Conservation (phyloP, 2,888 invertebrate species). For the Xestia rhomboidea region DNA sequence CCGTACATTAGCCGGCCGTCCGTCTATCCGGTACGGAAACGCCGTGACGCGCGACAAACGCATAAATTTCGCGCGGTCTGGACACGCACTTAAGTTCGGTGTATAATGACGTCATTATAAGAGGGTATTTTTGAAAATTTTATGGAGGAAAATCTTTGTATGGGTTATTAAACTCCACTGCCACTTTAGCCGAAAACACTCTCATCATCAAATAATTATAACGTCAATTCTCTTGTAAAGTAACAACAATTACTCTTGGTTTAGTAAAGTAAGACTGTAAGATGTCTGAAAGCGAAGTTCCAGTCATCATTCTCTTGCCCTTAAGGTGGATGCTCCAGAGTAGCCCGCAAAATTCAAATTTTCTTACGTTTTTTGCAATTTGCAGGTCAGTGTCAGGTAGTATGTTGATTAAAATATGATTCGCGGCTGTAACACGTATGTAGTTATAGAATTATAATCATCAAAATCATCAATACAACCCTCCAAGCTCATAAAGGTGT, state of each 20-base stretch:
- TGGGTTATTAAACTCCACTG: not conserved
- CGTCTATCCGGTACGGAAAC: conserved; percentile 58
- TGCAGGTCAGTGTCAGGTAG: too few species aligned
- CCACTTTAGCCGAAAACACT: not conserved
- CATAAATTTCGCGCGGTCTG: conserved; percentile 60
- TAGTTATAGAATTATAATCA: too few species aligned
- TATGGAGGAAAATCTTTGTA: not conserved
- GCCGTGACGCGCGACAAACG: conserved; percentile 53
- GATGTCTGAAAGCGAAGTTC: not conserved
- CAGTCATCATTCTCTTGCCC: too few species aligned
- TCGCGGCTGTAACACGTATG: too few species aligned
- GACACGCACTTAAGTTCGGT: conserved; percentile 52
- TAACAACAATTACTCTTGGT: not conserved
- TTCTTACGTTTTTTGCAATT: too few species aligned
- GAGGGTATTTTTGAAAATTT: not conserved
- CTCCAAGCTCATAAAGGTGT: too few species aligned
- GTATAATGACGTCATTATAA: conserved; percentile 40
- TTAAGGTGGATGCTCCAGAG: too few species aligned
- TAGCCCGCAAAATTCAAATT: too few species aligned
- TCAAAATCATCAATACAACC: too few species aligned
- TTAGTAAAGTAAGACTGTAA: not conserved
- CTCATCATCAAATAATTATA: not conserved
- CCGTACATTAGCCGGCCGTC: conserved; percentile 58
- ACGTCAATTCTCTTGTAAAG: not conserved
- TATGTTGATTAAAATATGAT: too few species aligned